Base-by-base conservation (phyloP, 1,140 invertebrate species). In the Leptinotarsa undecemlineata region DNA sequence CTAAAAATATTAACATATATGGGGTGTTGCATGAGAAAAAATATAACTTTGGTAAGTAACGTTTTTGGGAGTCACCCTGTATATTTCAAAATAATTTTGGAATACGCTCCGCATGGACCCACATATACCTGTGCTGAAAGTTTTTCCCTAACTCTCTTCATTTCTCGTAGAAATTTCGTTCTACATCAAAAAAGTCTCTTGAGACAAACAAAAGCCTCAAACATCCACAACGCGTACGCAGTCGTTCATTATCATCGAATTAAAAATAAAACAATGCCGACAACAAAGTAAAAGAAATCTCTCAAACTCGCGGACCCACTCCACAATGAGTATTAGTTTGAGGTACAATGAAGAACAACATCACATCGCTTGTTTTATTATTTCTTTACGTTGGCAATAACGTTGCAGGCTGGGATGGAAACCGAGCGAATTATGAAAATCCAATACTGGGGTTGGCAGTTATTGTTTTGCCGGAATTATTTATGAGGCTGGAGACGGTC, bases 361-460 rank as follows among this genome's bases (percentile, higher is more conserved):
- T 57, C 51, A 1, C 51, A 57, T 57, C 51, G 51, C 15, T 57
- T 57, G 51, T 57, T 57, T 57, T 57, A 57, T 57, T 57, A 57
- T 57, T 57, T 57, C 51, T 77, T 75, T 75, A 42, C 64, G 72
- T 71, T 72, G 68, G 73, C 70, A 71, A 74, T 76, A 73, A 48
- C 63, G 75, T 76, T 66, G 66, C 72, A 75, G 72, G 64, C 21
- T 64, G 73, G 67, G 33, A 68, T 68, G 57, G 60, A 68, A 77
- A 71, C 60, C 64, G 8, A n/a, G 71, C 62, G 73, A 78, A 78
- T 80, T 80, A 80, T 80, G 79, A 78, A 80, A 80, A 80, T 80
- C 77, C 79, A 80, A 80, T 80, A 80, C 77, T 78, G 77, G 70
- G 66, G 71, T 74, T 80, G 79, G 77, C 79, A 78, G 79, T 80